A percentile compares a stretch with the other conserved stretches of the same genome.
Evolutionary conservation across 2,113 vertebrate species (phyloP).

Genomic region (Alexandromys fortis): DNA sequence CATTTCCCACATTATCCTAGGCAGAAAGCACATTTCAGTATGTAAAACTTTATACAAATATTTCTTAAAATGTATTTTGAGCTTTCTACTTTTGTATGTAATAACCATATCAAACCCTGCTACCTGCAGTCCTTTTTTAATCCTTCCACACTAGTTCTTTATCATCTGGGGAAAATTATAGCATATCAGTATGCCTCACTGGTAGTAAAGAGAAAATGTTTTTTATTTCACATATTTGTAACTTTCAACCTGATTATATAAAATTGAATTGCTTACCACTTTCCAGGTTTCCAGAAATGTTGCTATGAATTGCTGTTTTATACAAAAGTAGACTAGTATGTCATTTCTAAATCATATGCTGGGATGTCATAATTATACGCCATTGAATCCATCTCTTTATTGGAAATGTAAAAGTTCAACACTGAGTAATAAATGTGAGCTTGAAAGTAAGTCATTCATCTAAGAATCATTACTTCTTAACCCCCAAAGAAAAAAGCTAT

Average conservation of each 20-base stretch:
- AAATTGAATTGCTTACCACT: slow-evolving; percentile 37
- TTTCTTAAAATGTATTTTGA: neutral
- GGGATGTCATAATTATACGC: slow-evolving; percentile 22
- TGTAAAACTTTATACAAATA: neutral
- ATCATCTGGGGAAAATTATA: neutral
- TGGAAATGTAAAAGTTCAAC: slow-evolving; percentile 14
- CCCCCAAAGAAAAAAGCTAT: slow-evolving; percentile 7
- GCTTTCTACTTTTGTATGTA: neutral
- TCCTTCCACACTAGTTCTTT: neutral
- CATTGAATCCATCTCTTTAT: slow-evolving; percentile 21
- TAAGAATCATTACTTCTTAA: slow-evolving; percentile 49
- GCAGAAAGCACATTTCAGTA: neutral
- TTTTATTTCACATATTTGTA: neutral
- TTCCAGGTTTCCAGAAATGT: slow-evolving; percentile 24
- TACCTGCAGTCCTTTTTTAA: neutral
- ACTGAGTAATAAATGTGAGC: slow-evolving; percentile 15
- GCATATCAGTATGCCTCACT: neutral
- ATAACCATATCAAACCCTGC: neutral
- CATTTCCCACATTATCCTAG: neutral
- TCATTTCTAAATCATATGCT: slow-evolving; percentile 35
- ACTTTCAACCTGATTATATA: slow-evolving; percentile 20
- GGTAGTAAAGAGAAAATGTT: neutral
- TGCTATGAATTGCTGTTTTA: slow-evolving; percentile 26
- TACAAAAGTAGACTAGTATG: neutral
- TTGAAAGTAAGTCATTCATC: slow-evolving; percentile 25